phyloP scores from a whole-genome alignment of 2,113 vertebrate species.

The Ramphastos sulfuratus region DNA sequence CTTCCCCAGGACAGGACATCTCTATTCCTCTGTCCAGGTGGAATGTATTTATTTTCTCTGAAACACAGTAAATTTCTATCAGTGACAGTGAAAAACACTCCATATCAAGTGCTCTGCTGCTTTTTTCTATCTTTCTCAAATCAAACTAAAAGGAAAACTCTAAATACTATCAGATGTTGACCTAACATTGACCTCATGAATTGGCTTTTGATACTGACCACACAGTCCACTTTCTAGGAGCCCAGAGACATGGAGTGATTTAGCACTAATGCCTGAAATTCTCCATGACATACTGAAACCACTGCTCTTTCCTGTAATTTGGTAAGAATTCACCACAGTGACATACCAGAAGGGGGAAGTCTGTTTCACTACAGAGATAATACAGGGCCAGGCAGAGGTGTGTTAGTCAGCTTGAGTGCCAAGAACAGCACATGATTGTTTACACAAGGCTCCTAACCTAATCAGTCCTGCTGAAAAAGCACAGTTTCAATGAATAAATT shows the following conservation, averaged over 20 bases:
- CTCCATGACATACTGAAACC: not conserved
- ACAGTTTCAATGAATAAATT: not conserved
- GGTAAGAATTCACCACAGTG: not conserved
- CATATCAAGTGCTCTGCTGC: not conserved
- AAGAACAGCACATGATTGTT: slow-evolving; percentile 20
- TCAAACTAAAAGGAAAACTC: not conserved
- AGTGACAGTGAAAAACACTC: not conserved
- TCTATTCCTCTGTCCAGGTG: slow-evolving; percentile 93
- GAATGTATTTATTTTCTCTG: slow-evolving; percentile 98
- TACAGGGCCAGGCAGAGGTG: slow-evolving; percentile 8
- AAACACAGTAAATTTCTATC: slow-evolving; percentile 48
- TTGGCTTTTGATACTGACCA: slow-evolving; percentile 32
- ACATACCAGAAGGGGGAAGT: not conserved
- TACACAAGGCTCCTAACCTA: not conserved
- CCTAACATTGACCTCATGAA: slow-evolving; percentile 35
- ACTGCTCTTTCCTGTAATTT: slow-evolving; percentile 31
- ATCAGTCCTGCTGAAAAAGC: slow-evolving; percentile 29
- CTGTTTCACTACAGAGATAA: slow-evolving; percentile 14
- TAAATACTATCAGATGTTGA: not conserved
- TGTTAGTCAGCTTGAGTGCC: not conserved
- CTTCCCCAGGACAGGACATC: slow-evolving; percentile 93
- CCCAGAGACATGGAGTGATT: not conserved
- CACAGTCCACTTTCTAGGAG: slow-evolving; percentile 1
- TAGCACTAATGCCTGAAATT: slow-evolving; percentile 6
- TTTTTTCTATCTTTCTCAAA: not conserved